Evolutionary conservation across 2,797 vertebrate species (phyloP), one percentile per base, ranked within the genome.

Genomic region (Gambusia yucatana): DNA sequence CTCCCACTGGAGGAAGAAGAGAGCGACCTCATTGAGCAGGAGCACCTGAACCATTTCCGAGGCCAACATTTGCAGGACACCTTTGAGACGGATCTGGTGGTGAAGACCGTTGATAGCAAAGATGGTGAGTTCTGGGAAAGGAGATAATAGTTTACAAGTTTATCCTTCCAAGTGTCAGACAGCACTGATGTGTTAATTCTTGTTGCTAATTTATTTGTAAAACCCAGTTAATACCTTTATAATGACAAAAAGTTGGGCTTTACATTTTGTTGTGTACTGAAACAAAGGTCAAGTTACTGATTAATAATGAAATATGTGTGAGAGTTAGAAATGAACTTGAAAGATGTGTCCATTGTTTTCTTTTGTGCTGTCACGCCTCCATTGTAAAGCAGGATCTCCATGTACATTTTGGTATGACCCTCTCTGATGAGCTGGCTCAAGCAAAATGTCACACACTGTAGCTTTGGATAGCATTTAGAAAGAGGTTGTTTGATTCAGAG

Each of bases 1-100:
- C 97, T 97, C 30, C 98, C 98, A 1, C 89, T 99, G 72, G 98
- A 99, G 81, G 97, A 99, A 86, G 98, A 99, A 16, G 98, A 99
- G 91, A 97, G 98, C 57, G 97, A 99, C 89, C 95, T 98, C 52
- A 98, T 99, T 67, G 98, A 99, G 78, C 94, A 95, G 81, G 97
- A 99, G 90, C 98, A 99, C 89, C 96, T 99, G 83, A 94, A 75
- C 61, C 93, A 96, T 89, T 99, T 99, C 93, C 96, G 93, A 33
- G 98, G 98, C 55, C 97, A 99, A 43, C 97, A 97, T 80, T 94
- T 97, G 92, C 97, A 98, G 81, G 97, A 99, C 91, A 97, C 92
- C 81, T 98, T 98, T 84, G 98, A 99, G 85, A 95, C 96, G 44
- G 97, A 99, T 84, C 81, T 97, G 61, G 91, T 98, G 75, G 96